Evolutionary conservation across 2,113 vertebrate genomes (phyloP).

Genomic region (Chrysochloris asiatica): DNA sequence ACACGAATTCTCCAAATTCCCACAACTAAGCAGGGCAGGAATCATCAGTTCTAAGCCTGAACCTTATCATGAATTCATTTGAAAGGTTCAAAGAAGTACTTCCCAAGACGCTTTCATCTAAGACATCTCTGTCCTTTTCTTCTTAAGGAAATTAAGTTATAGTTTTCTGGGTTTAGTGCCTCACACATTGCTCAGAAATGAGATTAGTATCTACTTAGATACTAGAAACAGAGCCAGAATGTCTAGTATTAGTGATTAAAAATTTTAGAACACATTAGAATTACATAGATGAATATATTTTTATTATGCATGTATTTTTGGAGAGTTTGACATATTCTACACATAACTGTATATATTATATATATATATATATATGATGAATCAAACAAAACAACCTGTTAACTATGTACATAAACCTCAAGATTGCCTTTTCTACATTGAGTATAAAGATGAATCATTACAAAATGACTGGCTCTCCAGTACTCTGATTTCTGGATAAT

Average conservation of each 20-base stretch:
- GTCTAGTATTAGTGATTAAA: slow-evolving; percentile 51
- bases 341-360: neutral
- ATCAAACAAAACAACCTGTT: slow-evolving; percentile 47
- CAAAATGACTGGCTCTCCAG: slow-evolving; percentile 46
- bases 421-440: slow-evolving; percentile 54
- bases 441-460: slow-evolving; percentile 55
- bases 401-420: slow-evolving; percentile 58
- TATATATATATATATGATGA: neutral
- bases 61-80: neutral
- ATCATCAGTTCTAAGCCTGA: neutral
- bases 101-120: neutral
- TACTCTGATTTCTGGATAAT: slow-evolving; percentile 52
- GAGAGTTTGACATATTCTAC: slow-evolving; percentile 62
- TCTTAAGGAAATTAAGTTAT: slow-evolving; percentile 41
- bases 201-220: neutral
- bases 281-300: slow-evolving; percentile 42
- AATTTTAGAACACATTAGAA: slow-evolving; percentile 44
- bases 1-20: slow-evolving; percentile 34
- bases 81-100: slow-evolving; percentile 41
- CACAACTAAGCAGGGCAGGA: slow-evolving; percentile 18
- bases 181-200: slow-evolving; percentile 11
- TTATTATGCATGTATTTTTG: slow-evolving; percentile 57
- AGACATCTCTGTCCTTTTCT: neutral
- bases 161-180: slow-evolving; percentile 49
- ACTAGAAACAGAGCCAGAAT: neutral